Evolutionary conservation across 2,113 vertebrate genomes (phyloP).

Genomic region (Rousettus leschenaultii): DNA sequence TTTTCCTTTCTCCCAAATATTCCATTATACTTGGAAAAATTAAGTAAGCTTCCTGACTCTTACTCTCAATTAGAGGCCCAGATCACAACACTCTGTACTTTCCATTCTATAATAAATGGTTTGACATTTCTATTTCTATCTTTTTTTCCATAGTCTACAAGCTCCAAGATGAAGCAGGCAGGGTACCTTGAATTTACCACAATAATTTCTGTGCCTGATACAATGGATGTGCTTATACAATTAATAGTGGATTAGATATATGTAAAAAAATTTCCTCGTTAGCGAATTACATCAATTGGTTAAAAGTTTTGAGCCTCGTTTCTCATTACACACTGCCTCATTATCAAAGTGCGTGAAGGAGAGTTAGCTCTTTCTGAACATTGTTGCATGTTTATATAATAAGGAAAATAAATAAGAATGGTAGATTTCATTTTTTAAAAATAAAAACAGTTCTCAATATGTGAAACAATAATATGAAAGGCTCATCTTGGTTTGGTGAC

Average conservation of each 20-base stretch:
- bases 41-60: not conserved
- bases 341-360: not conserved
- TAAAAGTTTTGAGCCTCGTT: not conserved
- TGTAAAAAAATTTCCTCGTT: not conserved
- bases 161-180: not conserved
- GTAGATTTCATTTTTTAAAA: not conserved
- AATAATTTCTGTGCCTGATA: not conserved
- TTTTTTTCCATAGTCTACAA: not conserved
- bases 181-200: not conserved
- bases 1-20: not conserved
- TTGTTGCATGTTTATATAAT: not conserved
- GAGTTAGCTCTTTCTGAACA: not conserved
- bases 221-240: not conserved
- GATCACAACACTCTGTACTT: not conserved
- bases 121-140: not conserved
- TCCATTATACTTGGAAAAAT: not conserved
- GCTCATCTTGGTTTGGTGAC: not conserved
- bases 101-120: not conserved
- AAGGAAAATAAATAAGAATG: not conserved
- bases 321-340: not conserved
- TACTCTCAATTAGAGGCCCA: not conserved
- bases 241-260: not conserved
- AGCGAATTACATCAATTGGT: not conserved
- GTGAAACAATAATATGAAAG: not conserved
- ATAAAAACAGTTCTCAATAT: not conserved